phyloP scores from a whole-genome alignment of 2,888 invertebrate genomes.

The Troilus luridus region DNA sequence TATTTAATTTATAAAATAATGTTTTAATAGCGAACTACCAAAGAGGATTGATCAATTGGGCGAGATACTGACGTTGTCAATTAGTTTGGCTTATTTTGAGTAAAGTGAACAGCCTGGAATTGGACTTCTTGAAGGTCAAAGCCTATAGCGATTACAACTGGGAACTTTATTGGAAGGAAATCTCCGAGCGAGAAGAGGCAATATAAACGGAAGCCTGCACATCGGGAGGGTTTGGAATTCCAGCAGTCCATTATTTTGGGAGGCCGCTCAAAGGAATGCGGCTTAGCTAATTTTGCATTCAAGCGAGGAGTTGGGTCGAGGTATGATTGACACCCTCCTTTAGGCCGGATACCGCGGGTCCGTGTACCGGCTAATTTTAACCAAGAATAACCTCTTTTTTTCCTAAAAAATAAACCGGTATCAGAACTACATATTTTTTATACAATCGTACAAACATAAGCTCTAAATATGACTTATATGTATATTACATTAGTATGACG shows the following conservation, averaged over 20 bases:
- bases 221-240: conserved; percentile 32
- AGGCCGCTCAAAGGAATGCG: conserved; percentile 31
- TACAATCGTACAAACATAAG: too few species aligned
- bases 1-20: too few species aligned
- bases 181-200: background rate
- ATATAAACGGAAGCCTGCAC: background rate
- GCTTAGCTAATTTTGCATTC: conserved; percentile 22
- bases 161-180: conserved; percentile 14
- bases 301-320: background rate
- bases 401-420: background rate
- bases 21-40: too few species aligned
- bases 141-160: background rate
- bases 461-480: too few species aligned
- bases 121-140: background rate
- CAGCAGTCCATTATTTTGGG: conserved; percentile 35
- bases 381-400: background rate
- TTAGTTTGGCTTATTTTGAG: background rate
- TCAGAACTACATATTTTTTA: too few species aligned
- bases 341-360: background rate
- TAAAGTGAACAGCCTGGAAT: background rate
- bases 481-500: too few species aligned
- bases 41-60: too few species aligned
- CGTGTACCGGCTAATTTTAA: background rate
- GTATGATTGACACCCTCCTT: conserved; percentile 12
- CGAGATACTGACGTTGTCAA: background rate